A percentile compares a stretch with the other conserved stretches of the same genome.
Conservation (phyloP, 2,888 invertebrate species). For the Eristalis arbustorum region DNA sequence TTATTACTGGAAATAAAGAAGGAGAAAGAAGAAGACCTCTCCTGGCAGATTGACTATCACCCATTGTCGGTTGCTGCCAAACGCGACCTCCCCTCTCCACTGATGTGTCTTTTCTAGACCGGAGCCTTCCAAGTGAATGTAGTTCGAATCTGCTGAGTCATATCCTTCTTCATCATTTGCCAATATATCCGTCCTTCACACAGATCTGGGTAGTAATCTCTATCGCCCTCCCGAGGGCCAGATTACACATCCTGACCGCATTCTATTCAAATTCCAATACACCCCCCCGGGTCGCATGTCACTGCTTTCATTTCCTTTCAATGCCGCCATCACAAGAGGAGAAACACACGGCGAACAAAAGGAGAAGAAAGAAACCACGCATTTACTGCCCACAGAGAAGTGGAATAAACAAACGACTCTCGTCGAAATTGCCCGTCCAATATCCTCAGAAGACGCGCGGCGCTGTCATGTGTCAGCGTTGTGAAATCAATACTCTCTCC, state of each 20-base stretch:
- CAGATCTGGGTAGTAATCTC: neutral
- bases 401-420: conserved; percentile 22
- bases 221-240: neutral
- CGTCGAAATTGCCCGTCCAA: conserved; percentile 13
- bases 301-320: conserved; percentile 6
- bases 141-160: neutral
- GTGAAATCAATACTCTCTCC: conserved; percentile 58
- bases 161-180: neutral
- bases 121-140: neutral
- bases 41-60: neutral
- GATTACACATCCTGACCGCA: conserved; percentile 19
- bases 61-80: neutral
- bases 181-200: conserved; percentile 35
- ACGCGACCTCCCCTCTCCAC: neutral
- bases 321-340: neutral
- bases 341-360: neutral
- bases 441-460: neutral
- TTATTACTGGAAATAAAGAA: neutral
- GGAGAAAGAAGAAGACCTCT: neutral
- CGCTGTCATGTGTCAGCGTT: conserved; percentile 29
- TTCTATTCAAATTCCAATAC: conserved; percentile 1
- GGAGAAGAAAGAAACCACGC: neutral
- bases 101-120: neutral
- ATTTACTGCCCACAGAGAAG: neutral
- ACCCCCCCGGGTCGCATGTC: neutral